A percentile compares a stretch with the other conserved stretches of the same genome.
Conservation (phyloP, 1,140 invertebrate species). For the Drosophila hydei region DNA sequence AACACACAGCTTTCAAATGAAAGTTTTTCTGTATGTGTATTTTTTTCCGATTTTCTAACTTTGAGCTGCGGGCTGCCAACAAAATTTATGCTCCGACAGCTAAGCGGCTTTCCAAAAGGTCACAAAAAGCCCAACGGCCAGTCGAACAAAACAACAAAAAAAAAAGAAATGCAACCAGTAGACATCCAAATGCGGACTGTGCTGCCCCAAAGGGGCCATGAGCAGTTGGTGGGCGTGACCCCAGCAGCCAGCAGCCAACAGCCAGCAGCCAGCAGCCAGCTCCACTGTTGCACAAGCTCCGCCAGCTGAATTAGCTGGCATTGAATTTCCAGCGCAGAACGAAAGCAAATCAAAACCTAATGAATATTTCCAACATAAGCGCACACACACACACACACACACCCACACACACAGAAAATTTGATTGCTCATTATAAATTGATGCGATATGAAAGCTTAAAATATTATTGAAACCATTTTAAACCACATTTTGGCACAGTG, state of each 20-base stretch:
- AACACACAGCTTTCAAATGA: slow-evolving; percentile 15
- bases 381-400: slow-evolving; percentile 4
- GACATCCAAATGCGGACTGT: neutral
- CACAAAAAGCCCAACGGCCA: slow-evolving; percentile 20
- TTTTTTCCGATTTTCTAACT: slow-evolving; percentile 27
- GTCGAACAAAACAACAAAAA: slow-evolving; percentile 4
- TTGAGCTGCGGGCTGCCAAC: slow-evolving; percentile 12
- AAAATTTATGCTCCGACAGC: slow-evolving; percentile 39
- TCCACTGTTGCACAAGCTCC: neutral
- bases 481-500: neutral
- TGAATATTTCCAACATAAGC: slow-evolving; percentile 6
- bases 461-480: neutral
- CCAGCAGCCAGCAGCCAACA: neutral
- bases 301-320: slow-evolving; percentile 18
- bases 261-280: neutral
- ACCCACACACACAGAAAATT: neutral
- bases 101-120: slow-evolving; percentile 41
- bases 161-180: neutral
- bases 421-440: slow-evolving; percentile 6
- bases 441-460: slow-evolving; percentile 11
- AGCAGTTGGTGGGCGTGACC: slow-evolving; percentile 10
- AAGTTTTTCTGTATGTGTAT: slow-evolving; percentile 26
- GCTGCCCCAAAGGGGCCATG: neutral
- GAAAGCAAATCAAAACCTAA: slow-evolving; percentile 7
- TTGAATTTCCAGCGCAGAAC: slow-evolving; percentile 11